Evolutionary conservation across 1,140 invertebrate species (phyloP).

Genomic region (Penaeus japonicus): DNA sequence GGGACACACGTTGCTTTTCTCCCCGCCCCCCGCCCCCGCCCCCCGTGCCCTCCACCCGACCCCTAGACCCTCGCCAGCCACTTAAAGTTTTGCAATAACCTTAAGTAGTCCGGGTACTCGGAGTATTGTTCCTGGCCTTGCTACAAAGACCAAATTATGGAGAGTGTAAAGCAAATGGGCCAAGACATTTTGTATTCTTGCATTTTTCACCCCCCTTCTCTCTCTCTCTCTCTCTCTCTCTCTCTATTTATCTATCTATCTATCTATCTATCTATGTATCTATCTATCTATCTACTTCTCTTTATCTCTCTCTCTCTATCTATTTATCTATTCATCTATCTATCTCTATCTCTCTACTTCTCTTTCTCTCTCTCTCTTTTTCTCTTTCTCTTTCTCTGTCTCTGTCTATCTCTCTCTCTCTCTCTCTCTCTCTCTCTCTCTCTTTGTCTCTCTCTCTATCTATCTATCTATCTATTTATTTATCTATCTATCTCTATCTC

Average conservation of each 20-base stretch:
- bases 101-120: slow-evolving; percentile 28
- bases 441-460: neutral
- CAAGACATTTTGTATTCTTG: no score
- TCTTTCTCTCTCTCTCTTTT: neutral
- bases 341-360: neutral
- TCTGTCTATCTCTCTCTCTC: no score
- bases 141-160: no score
- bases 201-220: no score
- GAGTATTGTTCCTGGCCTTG: slow-evolving; percentile 6
- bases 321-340: neutral
- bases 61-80: slow-evolving; percentile 6
- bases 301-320: no score
- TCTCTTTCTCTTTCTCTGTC: neutral
- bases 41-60: no score
- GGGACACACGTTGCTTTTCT: neutral
- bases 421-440: no score
- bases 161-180: no score
- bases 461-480: neutral
- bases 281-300: no score
- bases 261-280: neutral
- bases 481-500: neutral
- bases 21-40: no score
- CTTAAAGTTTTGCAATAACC: slow-evolving; percentile 49
- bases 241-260: no score
- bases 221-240: no score